These are phyloP conservation scores for Chelonia mydas DNA, from an alignment of 2,797 vertebrate genomes.

Conservation along the genomic window DNA sequence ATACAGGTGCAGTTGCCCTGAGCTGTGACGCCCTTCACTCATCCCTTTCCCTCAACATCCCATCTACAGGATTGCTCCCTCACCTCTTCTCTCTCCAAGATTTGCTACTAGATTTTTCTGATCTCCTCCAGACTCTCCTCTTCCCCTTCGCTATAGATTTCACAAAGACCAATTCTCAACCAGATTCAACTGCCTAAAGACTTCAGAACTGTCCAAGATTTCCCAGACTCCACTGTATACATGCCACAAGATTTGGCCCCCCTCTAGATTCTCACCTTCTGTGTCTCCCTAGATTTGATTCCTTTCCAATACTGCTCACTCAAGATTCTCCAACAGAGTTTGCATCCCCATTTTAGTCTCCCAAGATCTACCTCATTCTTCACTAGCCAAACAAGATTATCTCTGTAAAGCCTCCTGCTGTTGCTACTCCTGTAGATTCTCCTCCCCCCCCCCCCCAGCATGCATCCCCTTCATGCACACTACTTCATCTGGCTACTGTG, in stretches of 20 bases:
- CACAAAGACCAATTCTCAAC: neutral
- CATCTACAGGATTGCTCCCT: neutral
- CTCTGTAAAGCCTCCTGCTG: neutral
- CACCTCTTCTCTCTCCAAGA: neutral
- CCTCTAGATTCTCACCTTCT: neutral
- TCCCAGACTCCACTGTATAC: neutral
- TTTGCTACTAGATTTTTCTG: neutral
- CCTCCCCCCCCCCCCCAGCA: neutral
- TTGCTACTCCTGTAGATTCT: neutral
- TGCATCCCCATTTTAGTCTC: neutral
- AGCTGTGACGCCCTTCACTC: neutral
- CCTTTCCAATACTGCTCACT: neutral
- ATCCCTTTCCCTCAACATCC: neutral
- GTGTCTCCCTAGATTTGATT: neutral
- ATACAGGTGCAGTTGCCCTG: neutral
- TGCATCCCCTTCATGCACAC: neutral
- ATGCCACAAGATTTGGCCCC: accelerated
- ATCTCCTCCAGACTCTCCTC: neutral
- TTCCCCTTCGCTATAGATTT: neutral
- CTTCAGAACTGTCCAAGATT: neutral
- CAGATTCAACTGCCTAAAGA: neutral
- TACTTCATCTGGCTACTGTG: neutral
- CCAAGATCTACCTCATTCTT: neutral
- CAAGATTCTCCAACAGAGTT: neutral
- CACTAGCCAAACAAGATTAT: neutral